Base-by-base conservation (phyloP, 2,113 vertebrate genomes). In the Pachypanchax playfairii region DNA sequence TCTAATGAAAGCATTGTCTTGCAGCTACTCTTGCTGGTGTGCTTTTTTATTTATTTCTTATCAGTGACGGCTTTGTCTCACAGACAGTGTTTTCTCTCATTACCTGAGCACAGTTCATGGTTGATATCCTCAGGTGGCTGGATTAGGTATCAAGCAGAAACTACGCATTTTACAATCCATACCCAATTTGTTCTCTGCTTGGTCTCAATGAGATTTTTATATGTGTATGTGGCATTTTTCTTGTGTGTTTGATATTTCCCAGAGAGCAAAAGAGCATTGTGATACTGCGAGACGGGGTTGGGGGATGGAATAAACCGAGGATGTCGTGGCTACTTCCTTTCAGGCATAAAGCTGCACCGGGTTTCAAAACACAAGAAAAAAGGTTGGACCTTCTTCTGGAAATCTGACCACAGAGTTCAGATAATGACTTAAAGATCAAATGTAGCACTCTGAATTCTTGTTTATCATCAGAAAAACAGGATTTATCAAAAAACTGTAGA, bases 141-240 rank as follows among this genome's bases (percentile, higher is more conserved):
- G 56, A 42, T 65, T 66, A 31, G 11, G 8, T 17, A 11, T 4
- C 65, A 59, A 47, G 60, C 41, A 61, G 33, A 75, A 77, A 66
- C 57, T 18, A 53, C 66, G 62, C 47, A 7, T 29, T 70, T 22
- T 44, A 48, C 52, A 75, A 79, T 73, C 56, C 48, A 51, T 51
- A 72, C 42, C 33, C 66, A 77, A 75, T 85, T 66, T 69, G 26
- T 28, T 75, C 55, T 75, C 28, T 29, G 62, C 42, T 36, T n/a
- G 54, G 47, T 47, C 65, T 67, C 57, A 26, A 44, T 73, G 64
- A 60, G 14, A 66, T 20, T 59, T 18, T 21, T 25, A 28, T 46
- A 21, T 20, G 1, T 50, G 2, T 24, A 3, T 60, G 50, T 66
- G n/a, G 20, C 63, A 44, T 72, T 71, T 70, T 44, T 58, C 46